Evolutionary conservation across 2,888 invertebrate species (phyloP), one percentile per base, ranked within the genome.

Genomic region (Trissolcus brochymenae): DNA sequence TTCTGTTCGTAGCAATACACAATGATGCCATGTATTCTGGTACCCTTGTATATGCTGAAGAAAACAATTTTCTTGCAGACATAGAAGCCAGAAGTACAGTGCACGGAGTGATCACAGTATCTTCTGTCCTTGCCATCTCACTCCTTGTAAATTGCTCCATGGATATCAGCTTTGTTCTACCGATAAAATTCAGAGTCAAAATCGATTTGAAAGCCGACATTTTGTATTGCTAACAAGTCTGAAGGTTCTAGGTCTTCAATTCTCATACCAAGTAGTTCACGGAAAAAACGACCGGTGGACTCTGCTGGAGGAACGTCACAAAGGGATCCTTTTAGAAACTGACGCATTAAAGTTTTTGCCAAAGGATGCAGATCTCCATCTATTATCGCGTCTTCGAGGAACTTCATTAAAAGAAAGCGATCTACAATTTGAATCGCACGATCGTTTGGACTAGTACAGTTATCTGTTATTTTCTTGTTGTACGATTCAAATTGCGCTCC

Each of bases 401-500:
- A 56, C 11, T 56, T 56, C 4, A 19, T 25, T 7, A 66, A 19
- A 3, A 66, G 19, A 29, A 50, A 66, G 4, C 66, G 29, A 50
- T 49, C 50, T 6, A 66, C 50, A n/a, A 57, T 57, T 57, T 57
- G 66, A 4, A n/a, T 17, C 1, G 50, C 29, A 13, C 66, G 2
- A 29, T 57, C 49, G 11, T 56, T 56, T 16, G 57, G 50, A 66
- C 66, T 56, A 2, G 43, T 49, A 0, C 25, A 17, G 50, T 16
- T 13, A 35, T 55, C 66, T 9, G 50, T 7, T 17, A 66, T 13
- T 29, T 66, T 46, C 7, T 19, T 46, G 19, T 66, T 66, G 13
- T 19, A 50, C 2, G 35, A 17, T 19, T 75, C 60, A 35, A 70
- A 75, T 6, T 40, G 17, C 7, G 19, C 62, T 13, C 46, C 29